These are phyloP conservation scores for Amiota mariae DNA, from an alignment of 2,888 invertebrate species.

Conservation along the genomic window DNA sequence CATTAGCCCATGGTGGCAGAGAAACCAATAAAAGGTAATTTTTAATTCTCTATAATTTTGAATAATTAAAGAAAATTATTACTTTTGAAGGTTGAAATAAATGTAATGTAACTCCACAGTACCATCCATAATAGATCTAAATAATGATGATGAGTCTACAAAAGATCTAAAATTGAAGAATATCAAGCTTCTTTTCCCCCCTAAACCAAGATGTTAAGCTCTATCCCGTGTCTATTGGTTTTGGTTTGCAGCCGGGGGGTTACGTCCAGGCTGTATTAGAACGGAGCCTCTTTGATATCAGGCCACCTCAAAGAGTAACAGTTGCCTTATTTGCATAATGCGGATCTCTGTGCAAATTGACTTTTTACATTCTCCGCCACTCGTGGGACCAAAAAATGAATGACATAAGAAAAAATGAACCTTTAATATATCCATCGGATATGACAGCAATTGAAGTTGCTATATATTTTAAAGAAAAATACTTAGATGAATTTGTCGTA, in stretches of 20 bases:
- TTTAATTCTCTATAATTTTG: too few species aligned
- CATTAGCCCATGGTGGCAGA: too few species aligned
- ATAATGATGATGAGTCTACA: too few species aligned
- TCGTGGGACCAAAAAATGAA: conserved; percentile 23
- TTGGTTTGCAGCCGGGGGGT: conserved; percentile 29
- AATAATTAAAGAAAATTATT: too few species aligned
- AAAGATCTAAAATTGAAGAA: too few species aligned
- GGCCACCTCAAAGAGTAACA: conserved; percentile 27
- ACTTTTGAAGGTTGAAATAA: too few species aligned
- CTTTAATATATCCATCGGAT: background rate
- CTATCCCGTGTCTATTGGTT: conserved; percentile 29
- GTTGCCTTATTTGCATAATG: conserved; percentile 18
- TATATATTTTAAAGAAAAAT: background rate
- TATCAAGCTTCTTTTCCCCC: too few species aligned
- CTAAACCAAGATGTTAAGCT: too few species aligned
- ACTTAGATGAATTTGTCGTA: background rate
- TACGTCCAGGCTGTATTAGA: conserved; percentile 19
- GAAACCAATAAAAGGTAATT: too few species aligned
- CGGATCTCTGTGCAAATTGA: conserved; percentile 8
- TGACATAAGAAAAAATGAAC: background rate
- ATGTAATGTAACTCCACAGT: too few species aligned
- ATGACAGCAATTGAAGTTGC: background rate
- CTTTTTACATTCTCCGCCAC: conserved; percentile 3
- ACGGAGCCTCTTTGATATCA: conserved; percentile 27
- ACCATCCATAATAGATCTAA: too few species aligned